Conservation (phyloP, 1,140 invertebrate species). For the Megalonaias nervosa region DNA sequence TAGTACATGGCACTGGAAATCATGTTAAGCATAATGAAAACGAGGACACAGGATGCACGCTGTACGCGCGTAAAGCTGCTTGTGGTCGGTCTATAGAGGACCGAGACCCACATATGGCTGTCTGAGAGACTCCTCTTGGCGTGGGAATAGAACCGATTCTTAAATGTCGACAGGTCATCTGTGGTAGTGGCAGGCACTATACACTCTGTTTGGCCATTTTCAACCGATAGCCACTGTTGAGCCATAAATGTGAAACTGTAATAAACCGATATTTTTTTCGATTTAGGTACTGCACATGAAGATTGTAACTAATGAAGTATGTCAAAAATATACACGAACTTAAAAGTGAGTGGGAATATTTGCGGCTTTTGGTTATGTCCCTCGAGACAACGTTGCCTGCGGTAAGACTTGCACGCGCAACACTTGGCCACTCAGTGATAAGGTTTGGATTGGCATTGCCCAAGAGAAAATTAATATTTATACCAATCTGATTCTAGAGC, state of each 20-base stretch:
- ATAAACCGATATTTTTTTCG: neutral
- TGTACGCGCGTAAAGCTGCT: conserved; percentile 68
- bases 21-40: conserved; percentile 68
- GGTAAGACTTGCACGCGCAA: no score
- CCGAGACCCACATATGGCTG: conserved; percentile 69
- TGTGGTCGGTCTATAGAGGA: conserved; percentile 56
- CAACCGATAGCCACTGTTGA: conserved; percentile 63
- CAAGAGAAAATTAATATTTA: no score
- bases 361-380: no score
- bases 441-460: no score
- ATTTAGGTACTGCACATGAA: no score
- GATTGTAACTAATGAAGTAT: no score
- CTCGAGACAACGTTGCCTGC: no score
- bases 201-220: conserved; percentile 62
- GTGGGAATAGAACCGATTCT: conserved; percentile 62
- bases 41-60: conserved; percentile 63
- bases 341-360: no score
- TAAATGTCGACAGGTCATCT: conserved; percentile 62
- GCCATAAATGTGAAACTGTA: conserved; percentile 61
- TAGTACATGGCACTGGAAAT: conserved; percentile 71
- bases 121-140: conserved; percentile 68
- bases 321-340: no score
- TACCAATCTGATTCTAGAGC: no score
- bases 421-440: no score
- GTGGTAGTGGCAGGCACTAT: conserved; percentile 55